Evolutionary conservation across 1,140 invertebrate species (phyloP).

Genomic region (Whitmania pigra): DNA sequence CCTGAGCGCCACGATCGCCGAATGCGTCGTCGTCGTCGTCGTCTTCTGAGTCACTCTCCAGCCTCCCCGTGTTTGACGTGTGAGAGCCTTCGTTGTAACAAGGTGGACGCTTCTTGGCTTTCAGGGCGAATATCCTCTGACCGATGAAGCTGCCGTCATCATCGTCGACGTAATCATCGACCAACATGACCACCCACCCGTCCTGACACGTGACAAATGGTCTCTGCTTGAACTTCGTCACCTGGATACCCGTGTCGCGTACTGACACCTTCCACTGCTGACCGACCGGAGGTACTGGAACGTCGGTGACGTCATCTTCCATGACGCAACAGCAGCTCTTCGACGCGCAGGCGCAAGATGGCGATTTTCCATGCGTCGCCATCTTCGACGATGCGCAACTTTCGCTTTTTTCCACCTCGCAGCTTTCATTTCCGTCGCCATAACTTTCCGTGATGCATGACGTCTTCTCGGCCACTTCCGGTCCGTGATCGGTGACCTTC

Average conservation of each 20-base stretch:
- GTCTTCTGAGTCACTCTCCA: not conserved
- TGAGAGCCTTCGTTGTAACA: no score
- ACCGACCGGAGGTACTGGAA: not conserved
- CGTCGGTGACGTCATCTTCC: constrained; percentile 1
- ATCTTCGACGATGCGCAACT: not conserved
- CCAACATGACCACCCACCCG: not conserved
- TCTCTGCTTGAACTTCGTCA: constrained; percentile 1
- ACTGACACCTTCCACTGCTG: not conserved
- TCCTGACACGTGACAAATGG: not conserved
- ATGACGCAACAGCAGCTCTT: not conserved
- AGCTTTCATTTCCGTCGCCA: constrained; percentile 1
- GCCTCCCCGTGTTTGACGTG: not conserved
- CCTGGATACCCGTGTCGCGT: not conserved
- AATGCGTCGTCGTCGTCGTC: not conserved
- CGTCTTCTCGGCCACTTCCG: not conserved
- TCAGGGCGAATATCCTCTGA: not conserved
- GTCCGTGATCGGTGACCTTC: not conserved
- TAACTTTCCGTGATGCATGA: not conserved
- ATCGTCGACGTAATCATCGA: not conserved
- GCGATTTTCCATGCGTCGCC: not conserved
- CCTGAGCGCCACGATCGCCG: not conserved
- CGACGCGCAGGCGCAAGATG: no score
- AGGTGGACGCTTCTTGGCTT: no score
- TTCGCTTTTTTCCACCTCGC: not conserved
- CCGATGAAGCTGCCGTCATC: not conserved